Base-by-base conservation (phyloP, 2,888 invertebrate species). In the Mythimna lalbum region DNA sequence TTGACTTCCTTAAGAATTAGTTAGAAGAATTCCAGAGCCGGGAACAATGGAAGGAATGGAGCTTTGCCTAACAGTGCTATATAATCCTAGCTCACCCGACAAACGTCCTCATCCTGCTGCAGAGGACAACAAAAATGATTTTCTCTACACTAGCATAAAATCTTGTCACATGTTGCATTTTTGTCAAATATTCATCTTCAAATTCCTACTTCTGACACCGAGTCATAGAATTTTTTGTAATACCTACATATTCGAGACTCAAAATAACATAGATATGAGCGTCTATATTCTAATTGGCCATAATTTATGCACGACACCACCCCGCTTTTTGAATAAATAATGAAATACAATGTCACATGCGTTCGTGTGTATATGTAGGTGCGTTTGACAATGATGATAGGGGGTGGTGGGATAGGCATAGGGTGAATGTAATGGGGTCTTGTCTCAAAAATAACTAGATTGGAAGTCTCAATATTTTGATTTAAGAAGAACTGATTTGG, bases 311-410 rank as follows among this genome's bases (percentile, higher is more conserved):
- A 77, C 33, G 50, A 43, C 71, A 33, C 60, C 62, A 69, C 75
- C 67, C 67, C 50, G 36, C 14, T 62, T 63, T 55, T 49, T 81
- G 81, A 78, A 78, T 78, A 81, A 81, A 77, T 78, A 77, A 78
- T 81, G 72, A 77, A 77, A 52, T 19, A 70, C 77, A 57, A 27
- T 69, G 14, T 57, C 23, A 19, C 55, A 21, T 57, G 33, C 12
- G 7, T 55, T 7, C 27, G 27, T 23, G 17, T 27, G 9, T 53
- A 23, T 9, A 10, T 55, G 4, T 53, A 17, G 19, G 23, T 56
- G 14, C 27, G 14, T 73, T 50, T 6, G 17, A 50, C 33, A 33
- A 33, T 33, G 33, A 33, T 33, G 33, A 33, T 33, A 33, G 43
- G 7, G 27, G 50, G 12, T 31, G 17, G 43, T 4, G 6, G 6